Conservation (phyloP, 2,888 invertebrate genomes). For the Prionchulus punctatus region DNA sequence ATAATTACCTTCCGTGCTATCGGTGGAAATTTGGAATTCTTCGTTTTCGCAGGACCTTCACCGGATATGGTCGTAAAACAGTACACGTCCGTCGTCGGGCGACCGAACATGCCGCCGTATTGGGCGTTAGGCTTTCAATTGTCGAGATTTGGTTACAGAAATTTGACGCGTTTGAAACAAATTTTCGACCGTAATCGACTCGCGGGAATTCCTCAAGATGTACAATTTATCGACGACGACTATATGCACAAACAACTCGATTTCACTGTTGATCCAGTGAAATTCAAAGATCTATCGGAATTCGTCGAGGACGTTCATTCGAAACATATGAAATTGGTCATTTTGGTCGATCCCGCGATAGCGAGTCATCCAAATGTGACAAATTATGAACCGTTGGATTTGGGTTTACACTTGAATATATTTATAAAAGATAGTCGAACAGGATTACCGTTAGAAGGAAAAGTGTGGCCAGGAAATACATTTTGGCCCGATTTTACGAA, state of each 20-base stretch:
- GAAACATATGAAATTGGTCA: constrained; percentile 17
- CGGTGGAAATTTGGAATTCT: constrained; percentile 64
- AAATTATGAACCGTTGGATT: background rate
- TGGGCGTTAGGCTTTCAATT: constrained; percentile 77
- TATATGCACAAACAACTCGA: constrained; percentile 62
- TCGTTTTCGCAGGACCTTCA: constrained; percentile 56
- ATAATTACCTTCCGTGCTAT: constrained; percentile 36
- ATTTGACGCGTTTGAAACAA: constrained; percentile 47
- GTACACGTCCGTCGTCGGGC: constrained; percentile 53
- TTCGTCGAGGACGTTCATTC: background rate
- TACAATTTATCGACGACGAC: constrained; percentile 69
- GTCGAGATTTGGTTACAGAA: constrained; percentile 52
- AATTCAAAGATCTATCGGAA: background rate
- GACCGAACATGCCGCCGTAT: constrained; percentile 64
- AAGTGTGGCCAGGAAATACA: constrained; percentile 41
- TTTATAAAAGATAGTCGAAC: background rate
- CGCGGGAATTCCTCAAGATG: constrained; percentile 56
- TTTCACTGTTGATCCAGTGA: constrained; percentile 44
- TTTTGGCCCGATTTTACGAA: constrained; percentile 63
- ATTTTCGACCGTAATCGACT: constrained; percentile 52
- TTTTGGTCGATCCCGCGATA: constrained; percentile 24
- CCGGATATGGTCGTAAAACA: constrained; percentile 47
- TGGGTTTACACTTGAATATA: background rate
- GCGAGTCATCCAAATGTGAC: background rate
- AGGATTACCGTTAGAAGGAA: constrained; percentile 47